Percentiles rank a stretch among this genome's conserved stretches.
These are phyloP conservation scores for Dendrolimus pini DNA, from an alignment of 2,888 invertebrate genomes.

Conservation along the genomic window DNA sequence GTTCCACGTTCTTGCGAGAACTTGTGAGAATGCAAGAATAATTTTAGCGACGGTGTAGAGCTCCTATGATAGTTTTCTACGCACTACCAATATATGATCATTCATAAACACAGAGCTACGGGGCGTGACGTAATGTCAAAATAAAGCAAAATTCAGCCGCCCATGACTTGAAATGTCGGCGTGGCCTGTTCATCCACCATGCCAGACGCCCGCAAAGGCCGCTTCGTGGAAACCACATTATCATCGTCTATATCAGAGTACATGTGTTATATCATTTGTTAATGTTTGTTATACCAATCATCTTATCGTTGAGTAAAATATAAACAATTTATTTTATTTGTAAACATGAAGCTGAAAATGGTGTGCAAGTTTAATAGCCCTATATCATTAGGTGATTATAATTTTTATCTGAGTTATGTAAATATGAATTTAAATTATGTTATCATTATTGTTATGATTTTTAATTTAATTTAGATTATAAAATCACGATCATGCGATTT, in stretches of 20 bases:
- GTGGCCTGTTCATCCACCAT: neutral
- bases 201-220: neutral
- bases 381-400: too few relatives aligned
- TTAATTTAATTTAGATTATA: too few relatives aligned
- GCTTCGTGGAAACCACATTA: conserved; percentile 11
- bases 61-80: conserved; percentile 24
- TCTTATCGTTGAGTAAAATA: conserved; percentile 15
- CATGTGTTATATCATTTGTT: conserved; percentile 7
- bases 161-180: conserved; percentile 3
- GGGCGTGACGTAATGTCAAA: conserved; percentile 42
- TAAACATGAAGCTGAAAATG: neutral
- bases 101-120: conserved; percentile 48
- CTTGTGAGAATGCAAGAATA: too few relatives aligned
- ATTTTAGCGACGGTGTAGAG: too few relatives aligned
- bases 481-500: too few relatives aligned
- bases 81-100: conserved; percentile 50
- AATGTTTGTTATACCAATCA: neutral
- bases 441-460: too few relatives aligned
- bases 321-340: conserved; percentile 17
- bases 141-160: conserved; percentile 30
- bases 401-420: too few relatives aligned
- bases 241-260: conserved; percentile 9
- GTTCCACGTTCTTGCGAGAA: too few relatives aligned
- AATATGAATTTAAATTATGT: too few relatives aligned
- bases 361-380: neutral